These are phyloP conservation scores for Megastigmus dorsalis DNA, from an alignment of 2,888 invertebrate genomes.

Conservation along the genomic window DNA sequence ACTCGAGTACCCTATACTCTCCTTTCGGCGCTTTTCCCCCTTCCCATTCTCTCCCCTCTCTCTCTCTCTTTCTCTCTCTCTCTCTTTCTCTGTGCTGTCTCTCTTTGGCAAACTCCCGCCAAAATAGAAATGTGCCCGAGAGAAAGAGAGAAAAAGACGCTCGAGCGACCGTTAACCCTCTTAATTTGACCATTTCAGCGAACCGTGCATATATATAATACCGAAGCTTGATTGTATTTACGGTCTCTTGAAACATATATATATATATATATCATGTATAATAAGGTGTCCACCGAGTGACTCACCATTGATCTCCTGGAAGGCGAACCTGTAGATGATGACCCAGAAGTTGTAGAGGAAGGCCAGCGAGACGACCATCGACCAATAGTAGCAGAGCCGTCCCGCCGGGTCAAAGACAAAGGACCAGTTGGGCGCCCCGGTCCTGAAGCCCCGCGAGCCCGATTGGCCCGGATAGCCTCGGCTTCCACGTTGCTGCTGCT, in stretches of 20 bases:
- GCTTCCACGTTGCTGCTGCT: slow-evolving; percentile 72
- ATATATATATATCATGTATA: not conserved
- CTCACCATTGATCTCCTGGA: slow-evolving; percentile 95
- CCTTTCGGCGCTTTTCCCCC: no score
- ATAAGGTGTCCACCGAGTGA: slow-evolving; percentile 55
- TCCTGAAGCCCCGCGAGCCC: slow-evolving; percentile 76
- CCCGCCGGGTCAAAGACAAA: slow-evolving; percentile 99
- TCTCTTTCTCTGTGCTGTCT: not conserved
- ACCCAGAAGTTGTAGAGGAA: slow-evolving; percentile 98
- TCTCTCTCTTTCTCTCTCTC: not conserved
- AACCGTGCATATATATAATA: not conserved
- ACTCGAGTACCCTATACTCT: not conserved
- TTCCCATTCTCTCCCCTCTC: not conserved
- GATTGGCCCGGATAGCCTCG: slow-evolving; percentile 71
- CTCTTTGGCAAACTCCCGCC: not conserved
- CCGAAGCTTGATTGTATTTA: slow-evolving; percentile 40
- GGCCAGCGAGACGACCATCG: slow-evolving; percentile 95
- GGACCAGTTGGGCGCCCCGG: slow-evolving; percentile 87
- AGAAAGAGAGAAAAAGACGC: not conserved
- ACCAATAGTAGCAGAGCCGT: slow-evolving; percentile 96
- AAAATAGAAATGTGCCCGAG: not conserved
- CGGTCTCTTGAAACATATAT: not conserved
- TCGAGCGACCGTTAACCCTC: slow-evolving; percentile 11
- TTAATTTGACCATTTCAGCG: slow-evolving; percentile 34
- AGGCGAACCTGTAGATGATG: slow-evolving; percentile 98